Conservation (phyloP, 2,888 invertebrate genomes). For the Muscina levida region DNA sequence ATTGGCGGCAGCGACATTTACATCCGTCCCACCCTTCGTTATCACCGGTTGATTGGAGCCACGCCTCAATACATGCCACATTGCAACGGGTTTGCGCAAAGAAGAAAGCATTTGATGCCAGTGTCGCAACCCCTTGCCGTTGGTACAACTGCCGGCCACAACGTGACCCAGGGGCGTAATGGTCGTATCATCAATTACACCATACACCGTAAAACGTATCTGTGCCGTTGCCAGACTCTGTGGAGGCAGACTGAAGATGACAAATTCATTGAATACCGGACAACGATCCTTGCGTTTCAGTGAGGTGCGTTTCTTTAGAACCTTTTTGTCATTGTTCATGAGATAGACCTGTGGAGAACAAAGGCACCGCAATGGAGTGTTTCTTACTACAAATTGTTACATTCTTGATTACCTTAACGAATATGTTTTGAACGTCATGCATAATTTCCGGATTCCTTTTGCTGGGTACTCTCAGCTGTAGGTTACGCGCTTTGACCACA, state of each 20-base stretch:
- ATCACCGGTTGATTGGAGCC: constrained; percentile 73
- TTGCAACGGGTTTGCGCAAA: constrained; percentile 88
- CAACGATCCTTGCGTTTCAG: constrained; percentile 87
- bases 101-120: constrained; percentile 93
- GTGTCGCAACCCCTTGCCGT: constrained; percentile 87
- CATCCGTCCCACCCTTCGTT: constrained; percentile 74
- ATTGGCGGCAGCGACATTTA: constrained; percentile 40
- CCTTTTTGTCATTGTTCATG: constrained; percentile 89
- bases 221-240: constrained; percentile 87
- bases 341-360: constrained; percentile 84
- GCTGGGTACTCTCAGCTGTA: constrained; percentile 81
- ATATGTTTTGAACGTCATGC: constrained; percentile 84
- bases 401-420: constrained; percentile 84
- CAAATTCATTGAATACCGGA: constrained; percentile 91
- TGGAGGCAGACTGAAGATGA: constrained; percentile 90
- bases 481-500: constrained; percentile 87
- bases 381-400: constrained; percentile 6
- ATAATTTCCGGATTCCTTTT: constrained; percentile 59
- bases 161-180: constrained; percentile 89
- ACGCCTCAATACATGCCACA: constrained; percentile 89
- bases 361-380: neutral
- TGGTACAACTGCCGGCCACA: constrained; percentile 87
- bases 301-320: constrained; percentile 90
- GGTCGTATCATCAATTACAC: constrained; percentile 74
- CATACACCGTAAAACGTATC: constrained; percentile 85